Evolutionary conservation across 2,797 vertebrate species (phyloP), one percentile per base, ranked within the genome.

Genomic region (Adelosebastes latens): DNA sequence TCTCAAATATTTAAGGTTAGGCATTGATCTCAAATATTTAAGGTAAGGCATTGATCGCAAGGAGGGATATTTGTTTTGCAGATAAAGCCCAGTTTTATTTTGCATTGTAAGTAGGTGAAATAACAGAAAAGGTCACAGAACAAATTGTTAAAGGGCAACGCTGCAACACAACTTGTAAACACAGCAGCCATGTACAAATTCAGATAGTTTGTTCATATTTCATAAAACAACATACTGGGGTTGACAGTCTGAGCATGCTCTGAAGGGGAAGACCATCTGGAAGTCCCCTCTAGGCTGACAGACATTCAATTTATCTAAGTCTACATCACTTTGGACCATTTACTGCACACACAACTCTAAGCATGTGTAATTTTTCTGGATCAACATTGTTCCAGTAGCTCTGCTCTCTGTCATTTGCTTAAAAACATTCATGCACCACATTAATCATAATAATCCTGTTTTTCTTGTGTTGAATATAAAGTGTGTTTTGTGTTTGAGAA

Each of bases 361-460:
- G 64, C 71, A 53, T 53, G 59, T 82, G 84, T 84, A 78, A 76
- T 92, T 72, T 86, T 75, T 92, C 77, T 71, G 83, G 89, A 88
- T 88, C 82, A 88, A 88, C 88, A 68, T 9, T n/a, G 34, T 80
- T 68, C 79, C 74, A 12, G 74, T 18, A 2, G 64, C 79, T 39
- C 67, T 20, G 76, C 86, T 86, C 60, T 20, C 39, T 87, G 85
- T 84, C 87, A 79, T 88, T 84, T 83, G 80, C 81, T 62, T 70
- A 78, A 86, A 90, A 89, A 86, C 74, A 73, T 66, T 16, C 56
- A 24, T 29, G 78, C 71, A 31, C 63, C 89, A 76, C 87, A 92
- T 92, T 92, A 89, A 89, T 94, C 90, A 90, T 89, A 84, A 93
- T 92, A 89, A 94, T 89, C 71, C 69, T 2, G 22, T 25, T 69